A percentile compares a stretch with the other conserved stretches of the same genome.
These are phyloP conservation scores for Gobio occitaniae DNA, from an alignment of 2,797 vertebrate species.

Conservation along the genomic window DNA sequence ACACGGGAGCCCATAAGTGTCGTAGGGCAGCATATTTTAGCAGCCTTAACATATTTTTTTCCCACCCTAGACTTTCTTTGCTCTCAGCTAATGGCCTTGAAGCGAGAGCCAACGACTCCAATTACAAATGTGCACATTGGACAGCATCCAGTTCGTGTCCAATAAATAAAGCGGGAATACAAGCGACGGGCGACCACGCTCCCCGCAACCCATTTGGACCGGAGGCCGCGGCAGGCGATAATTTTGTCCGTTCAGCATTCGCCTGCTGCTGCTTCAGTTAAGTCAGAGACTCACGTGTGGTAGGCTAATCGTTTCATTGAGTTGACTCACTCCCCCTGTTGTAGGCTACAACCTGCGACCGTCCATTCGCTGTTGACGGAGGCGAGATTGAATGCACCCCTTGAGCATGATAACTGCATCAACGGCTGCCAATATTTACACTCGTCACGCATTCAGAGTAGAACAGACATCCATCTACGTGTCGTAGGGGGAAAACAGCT, in stretches of 20 bases:
- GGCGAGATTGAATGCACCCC: constrained; percentile 54
- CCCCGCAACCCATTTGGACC: constrained; percentile 11
- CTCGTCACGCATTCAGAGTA: constrained; percentile 32
- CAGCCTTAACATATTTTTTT: constrained; percentile 39
- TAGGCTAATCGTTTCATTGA: constrained; percentile 41
- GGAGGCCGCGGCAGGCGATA: constrained; percentile 33
- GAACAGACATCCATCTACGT: constrained; percentile 37
- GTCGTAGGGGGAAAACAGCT: constrained; percentile 36
- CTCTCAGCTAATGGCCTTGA: constrained; percentile 60
- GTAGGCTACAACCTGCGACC: constrained; percentile 37
- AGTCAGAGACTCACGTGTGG: constrained; percentile 21
- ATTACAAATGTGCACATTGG: constrained; percentile 63
- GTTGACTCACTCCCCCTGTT: constrained; percentile 26
- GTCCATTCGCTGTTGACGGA: constrained; percentile 34
- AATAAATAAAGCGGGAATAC: constrained; percentile 59
- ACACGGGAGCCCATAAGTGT: constrained; percentile 62
- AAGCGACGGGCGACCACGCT: constrained; percentile 33
- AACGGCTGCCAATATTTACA: constrained; percentile 57
- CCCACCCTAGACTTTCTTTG: constrained; percentile 43
- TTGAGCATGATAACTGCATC: constrained; percentile 40
- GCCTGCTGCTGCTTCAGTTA: constrained; percentile 25
- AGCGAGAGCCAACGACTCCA: constrained; percentile 52
- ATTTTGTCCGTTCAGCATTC: constrained; percentile 25
- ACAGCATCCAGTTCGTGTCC: constrained; percentile 55
- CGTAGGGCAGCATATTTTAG: constrained; percentile 62